Base-by-base conservation (phyloP, 1,140 invertebrate genomes). In the Pomacea maculata region DNA sequence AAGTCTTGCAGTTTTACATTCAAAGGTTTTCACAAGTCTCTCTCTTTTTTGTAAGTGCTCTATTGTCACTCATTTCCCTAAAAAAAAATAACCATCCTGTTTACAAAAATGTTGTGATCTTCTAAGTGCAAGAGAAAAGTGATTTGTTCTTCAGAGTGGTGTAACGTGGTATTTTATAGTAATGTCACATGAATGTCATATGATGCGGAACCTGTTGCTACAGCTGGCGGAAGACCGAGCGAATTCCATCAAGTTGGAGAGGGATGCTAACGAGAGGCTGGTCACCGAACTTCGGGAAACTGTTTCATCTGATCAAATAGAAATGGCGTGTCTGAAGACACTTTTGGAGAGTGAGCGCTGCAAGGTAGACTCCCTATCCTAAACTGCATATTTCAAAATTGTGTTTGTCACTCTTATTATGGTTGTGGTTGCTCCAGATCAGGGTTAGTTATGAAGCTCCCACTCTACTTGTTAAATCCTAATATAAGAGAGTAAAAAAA, bases 291-390 rank as follows among this genome's bases (percentile, higher is more conserved):
- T 95, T 57, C 94, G 94, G 86, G 95, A 95, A 87, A 91, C 94
- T 80, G 91, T 94, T 45, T 93, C 93, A 5, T 93, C 94, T 73
- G 91, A 94, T 11, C 93, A 94, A 85, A 93, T 96, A 78, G 96
- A 97, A 91, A 93, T 96, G 3, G 94, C 94, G 83, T 93, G 95
- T 72, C 92, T 96, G 75, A 94, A 94, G 54, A 95, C 95, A 12
- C 90, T 96, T 34, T 90, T 97, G 2, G 96, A 97, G 80, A 95
- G 95, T 89, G 96, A 96, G 4, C 94, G 95, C 83, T 94, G 89
- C 57, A 92, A 93, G 86, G 91, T 92, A 15, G 90, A 57, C 75
- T 64, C n/a, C 29, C 2, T n/a, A 0, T 70, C 1, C 67, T 65
- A 4, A 19, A 65, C 64, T 19, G 17, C n/a, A n/a, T 65, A 65